Percentiles rank a stretch among this genome's conserved stretches.
Evolutionary conservation across 2,888 invertebrate genomes (phyloP).

Genomic region (Drosophila greeni): DNA sequence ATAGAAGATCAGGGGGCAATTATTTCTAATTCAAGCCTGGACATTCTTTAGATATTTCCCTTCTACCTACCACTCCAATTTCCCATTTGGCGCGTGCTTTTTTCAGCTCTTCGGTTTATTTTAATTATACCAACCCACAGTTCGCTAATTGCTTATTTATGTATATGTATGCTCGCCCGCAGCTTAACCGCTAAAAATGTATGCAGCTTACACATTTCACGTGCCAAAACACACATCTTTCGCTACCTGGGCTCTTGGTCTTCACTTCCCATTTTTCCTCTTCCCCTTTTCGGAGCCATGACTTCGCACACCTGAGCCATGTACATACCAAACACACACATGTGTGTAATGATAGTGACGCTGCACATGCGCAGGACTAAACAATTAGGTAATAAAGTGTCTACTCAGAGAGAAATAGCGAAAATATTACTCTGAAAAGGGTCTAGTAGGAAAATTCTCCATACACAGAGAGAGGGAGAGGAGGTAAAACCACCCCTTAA

Average conservation of each 20-base stretch:
- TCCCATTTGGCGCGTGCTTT: constrained; percentile 29
- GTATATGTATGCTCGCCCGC: constrained; percentile 41
- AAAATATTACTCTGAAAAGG: neutral
- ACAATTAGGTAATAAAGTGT: constrained; percentile 69
- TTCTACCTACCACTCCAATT: constrained; percentile 1
- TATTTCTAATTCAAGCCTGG: neutral
- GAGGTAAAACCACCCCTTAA: constrained; percentile 60
- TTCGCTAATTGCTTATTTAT: constrained; percentile 39
- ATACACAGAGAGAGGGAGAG: neutral
- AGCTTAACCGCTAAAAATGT: constrained; percentile 49
- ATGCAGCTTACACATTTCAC: constrained; percentile 64
- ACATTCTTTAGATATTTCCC: neutral
- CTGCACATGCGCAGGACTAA: constrained; percentile 71
- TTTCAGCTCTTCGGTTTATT: neutral
- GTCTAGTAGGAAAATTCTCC: neutral
- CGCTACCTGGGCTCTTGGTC: constrained; percentile 17
- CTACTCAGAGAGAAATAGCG: constrained; percentile 21
- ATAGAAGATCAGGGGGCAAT: neutral
- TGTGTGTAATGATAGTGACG: constrained; percentile 59
- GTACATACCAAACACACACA: neutral
- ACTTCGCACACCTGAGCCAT: constrained; percentile 51
- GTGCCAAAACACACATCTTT: constrained; percentile 56
- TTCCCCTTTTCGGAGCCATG: constrained; percentile 46
- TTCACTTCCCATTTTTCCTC: constrained; percentile 2
- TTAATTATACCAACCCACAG: constrained; percentile 28